phyloP scores from a whole-genome alignment of 37 sponge, comb jelly and placozoan species.

The Geodia barretti region DNA sequence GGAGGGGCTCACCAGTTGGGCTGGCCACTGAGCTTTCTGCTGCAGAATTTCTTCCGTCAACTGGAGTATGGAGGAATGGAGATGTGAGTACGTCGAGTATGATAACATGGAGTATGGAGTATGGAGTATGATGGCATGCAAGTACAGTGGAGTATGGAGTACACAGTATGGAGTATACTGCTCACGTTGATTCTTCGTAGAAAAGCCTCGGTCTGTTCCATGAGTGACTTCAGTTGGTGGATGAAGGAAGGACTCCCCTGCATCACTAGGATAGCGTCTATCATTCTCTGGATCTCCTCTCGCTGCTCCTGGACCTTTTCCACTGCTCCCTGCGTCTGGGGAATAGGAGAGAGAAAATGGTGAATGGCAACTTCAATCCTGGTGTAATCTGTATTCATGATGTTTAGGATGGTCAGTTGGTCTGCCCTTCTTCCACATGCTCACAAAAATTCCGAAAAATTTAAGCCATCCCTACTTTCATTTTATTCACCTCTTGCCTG shows the following conservation, averaged over 20 bases:
- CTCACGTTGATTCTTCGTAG: conserved; percentile 20
- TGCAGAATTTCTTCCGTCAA: not conserved
- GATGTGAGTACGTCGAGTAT: not conserved
- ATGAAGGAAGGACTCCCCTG: conserved; percentile 14
- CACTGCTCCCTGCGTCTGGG: not conserved
- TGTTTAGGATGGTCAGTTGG: no score
- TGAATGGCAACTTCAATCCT: not conserved
- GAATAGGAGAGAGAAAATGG: not conserved
- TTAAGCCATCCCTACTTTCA: no score
- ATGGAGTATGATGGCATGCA: not conserved
- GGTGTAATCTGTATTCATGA: not conserved
- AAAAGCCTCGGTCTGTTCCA: conserved; percentile 19
- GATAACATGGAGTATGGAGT: not conserved
- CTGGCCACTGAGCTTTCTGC: conserved; percentile 1
- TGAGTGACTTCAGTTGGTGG: conserved; percentile 34
- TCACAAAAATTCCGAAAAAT: no score
- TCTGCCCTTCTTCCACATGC: not conserved
- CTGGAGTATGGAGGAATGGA: not conserved
- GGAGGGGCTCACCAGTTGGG: conserved; percentile 5
- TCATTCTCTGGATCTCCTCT: conserved; percentile 36
- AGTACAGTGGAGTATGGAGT: not conserved
- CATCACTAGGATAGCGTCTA: not conserved
- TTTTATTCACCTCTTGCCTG: conserved; percentile 35
- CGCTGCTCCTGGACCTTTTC: conserved; percentile 17
- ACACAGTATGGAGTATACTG: not conserved